phyloP scores from a whole-genome alignment of 2,888 invertebrate genomes.

The Phortica magna region DNA sequence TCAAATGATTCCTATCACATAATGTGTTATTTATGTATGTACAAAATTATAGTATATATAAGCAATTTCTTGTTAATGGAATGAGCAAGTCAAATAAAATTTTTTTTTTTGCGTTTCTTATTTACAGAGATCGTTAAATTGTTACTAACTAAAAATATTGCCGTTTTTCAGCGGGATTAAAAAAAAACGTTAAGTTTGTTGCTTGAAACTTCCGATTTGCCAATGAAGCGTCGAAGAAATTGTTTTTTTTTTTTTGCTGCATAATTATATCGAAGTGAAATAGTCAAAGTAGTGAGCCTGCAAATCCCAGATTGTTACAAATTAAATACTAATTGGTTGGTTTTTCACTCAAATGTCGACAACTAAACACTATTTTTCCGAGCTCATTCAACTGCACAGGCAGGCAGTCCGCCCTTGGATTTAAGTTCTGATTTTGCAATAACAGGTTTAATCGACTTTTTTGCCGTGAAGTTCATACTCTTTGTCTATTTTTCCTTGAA shows the following conservation, averaged over 20 bases:
- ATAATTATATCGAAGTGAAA: not conserved
- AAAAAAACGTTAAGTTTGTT: not conserved
- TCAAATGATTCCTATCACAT: constrained; percentile 66
- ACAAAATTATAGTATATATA: not conserved
- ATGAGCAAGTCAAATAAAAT: constrained; percentile 55
- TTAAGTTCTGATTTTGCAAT: too few relatives aligned
- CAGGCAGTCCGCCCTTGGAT: too few relatives aligned
- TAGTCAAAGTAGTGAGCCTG: constrained; percentile 5
- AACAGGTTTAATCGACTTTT: too few relatives aligned
- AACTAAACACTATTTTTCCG: too few relatives aligned
- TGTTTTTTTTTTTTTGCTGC: not conserved
- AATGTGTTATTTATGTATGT: constrained; percentile 54
- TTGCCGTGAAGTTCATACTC: not conserved
- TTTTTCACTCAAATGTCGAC: too few relatives aligned
- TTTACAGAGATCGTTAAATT: constrained; percentile 23
- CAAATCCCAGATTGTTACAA: not conserved
- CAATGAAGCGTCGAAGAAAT: not conserved
- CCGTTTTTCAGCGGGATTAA: constrained; percentile 14
- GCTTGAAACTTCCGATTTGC: too few relatives aligned
- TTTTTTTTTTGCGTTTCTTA: not conserved
- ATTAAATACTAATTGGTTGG: not conserved
- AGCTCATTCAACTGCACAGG: too few relatives aligned
- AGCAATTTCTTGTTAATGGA: constrained; percentile 58
- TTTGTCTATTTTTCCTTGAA: not conserved
- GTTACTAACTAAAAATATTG: constrained; percentile 19